These are phyloP conservation scores for Microtus pennsylvanicus DNA, from an alignment of 2,113 vertebrate genomes.

Conservation along the genomic window DNA sequence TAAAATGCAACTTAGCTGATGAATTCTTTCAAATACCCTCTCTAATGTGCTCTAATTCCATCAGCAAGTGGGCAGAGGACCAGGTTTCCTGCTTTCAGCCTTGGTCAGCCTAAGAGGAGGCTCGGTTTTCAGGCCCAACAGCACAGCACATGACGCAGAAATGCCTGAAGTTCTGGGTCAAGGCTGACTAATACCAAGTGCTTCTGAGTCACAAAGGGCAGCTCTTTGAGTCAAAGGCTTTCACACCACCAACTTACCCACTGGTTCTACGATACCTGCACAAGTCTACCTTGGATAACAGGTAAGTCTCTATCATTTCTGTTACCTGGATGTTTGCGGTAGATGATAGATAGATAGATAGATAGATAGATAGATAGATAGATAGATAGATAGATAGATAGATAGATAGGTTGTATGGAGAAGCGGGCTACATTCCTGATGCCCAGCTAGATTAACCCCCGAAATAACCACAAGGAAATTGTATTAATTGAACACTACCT, in stretches of 20 bases:
- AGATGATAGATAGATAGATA: too few species aligned
- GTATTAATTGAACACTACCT: too few species aligned
- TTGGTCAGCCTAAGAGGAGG: neutral
- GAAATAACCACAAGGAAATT: too few species aligned
- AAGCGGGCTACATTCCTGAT: too few species aligned
- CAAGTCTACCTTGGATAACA: neutral
- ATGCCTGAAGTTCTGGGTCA: neutral
- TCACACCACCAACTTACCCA: neutral
- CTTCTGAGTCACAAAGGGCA: neutral
- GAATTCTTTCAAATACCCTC: constrained; percentile 26
- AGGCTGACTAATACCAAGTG: neutral
- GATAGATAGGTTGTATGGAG: too few species aligned
- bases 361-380: too few species aligned
- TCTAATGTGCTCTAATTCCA: constrained; percentile 24
- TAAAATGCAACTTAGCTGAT: neutral
- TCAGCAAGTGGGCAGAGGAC: constrained; percentile 23
- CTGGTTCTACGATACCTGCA: neutral
- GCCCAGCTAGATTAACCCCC: too few species aligned
- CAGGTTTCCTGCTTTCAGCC: neutral
- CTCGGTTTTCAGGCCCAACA: neutral
- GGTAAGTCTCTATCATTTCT: neutral
- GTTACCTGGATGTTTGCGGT: neutral
- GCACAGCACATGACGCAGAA: neutral
- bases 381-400: too few species aligned
- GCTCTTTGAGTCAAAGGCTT: neutral